Conservation (phyloP, 2,113 vertebrate species). For the Boleophthalmus pectinirostris region DNA sequence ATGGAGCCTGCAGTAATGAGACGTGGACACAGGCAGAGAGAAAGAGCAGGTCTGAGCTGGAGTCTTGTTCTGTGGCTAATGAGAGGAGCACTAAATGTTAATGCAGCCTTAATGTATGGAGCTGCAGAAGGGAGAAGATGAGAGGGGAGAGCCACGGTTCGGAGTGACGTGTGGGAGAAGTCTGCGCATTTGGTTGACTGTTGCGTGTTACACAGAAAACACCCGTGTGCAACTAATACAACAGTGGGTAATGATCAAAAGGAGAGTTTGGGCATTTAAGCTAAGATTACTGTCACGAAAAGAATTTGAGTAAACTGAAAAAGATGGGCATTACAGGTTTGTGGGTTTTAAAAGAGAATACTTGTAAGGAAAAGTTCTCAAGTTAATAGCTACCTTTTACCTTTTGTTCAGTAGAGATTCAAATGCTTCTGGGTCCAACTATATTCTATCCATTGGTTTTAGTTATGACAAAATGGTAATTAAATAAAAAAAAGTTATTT, state of each 20-base stretch:
- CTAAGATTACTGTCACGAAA: neutral
- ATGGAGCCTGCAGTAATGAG: slow-evolving; percentile 46
- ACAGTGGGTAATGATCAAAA: slow-evolving; percentile 43
- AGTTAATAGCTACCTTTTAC: too few species aligned
- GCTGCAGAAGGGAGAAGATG: slow-evolving; percentile 51
- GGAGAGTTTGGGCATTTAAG: neutral
- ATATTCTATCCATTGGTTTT: neutral
- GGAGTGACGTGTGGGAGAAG: slow-evolving; percentile 19
- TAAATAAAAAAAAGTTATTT: neutral
- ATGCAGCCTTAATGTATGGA: slow-evolving; percentile 44
- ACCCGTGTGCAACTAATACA: slow-evolving; percentile 12
- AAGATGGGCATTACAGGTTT: neutral
- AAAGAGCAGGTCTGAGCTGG: slow-evolving; percentile 24
- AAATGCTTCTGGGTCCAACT: too few species aligned
- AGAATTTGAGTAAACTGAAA: slow-evolving; percentile 30
- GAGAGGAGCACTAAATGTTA: slow-evolving; percentile 38
- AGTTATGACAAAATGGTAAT: neutral
- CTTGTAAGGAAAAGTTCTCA: too few species aligned
- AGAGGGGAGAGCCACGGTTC: slow-evolving; percentile 33
- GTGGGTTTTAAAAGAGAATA: too few species aligned
- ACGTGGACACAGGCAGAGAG: slow-evolving; percentile 22
- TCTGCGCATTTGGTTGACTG: slow-evolving; percentile 33
- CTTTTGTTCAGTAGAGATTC: too few species aligned
- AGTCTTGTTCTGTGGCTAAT: slow-evolving; percentile 26
- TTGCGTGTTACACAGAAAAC: neutral